Evolutionary conservation across 2,113 vertebrate species (phyloP).

Genomic region (Takifugu bimaculatus): DNA sequence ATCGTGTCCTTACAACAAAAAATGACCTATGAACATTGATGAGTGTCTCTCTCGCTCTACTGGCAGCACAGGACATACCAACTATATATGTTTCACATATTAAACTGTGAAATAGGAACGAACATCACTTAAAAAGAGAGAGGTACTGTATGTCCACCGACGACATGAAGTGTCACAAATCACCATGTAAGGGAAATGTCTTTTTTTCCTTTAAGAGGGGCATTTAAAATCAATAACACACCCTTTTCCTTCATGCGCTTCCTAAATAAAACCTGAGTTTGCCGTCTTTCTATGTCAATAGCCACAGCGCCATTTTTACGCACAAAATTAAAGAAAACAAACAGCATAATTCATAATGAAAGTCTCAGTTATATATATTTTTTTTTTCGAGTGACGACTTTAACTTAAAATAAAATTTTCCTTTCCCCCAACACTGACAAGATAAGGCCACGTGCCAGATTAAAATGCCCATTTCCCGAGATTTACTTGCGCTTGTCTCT

Average conservation of each 20-base stretch:
- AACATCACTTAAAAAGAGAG: constrained; percentile 75
- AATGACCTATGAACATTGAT: constrained; percentile 81
- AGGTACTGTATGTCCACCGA: constrained; percentile 77
- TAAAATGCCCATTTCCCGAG: constrained; percentile 19
- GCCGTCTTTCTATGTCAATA: constrained; percentile 62
- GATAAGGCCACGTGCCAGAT: constrained; percentile 37
- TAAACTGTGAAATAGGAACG: constrained; percentile 81
- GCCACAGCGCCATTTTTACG: constrained; percentile 72
- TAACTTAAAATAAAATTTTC: constrained; percentile 60
- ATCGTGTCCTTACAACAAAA: constrained; percentile 83
- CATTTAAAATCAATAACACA: constrained; percentile 32
- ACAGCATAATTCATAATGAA: constrained; percentile 66
- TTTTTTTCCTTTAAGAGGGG: neutral
- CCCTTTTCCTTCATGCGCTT: constrained; percentile 72
- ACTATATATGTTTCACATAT: constrained; percentile 78
- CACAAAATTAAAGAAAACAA: constrained; percentile 48
- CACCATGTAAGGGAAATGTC: constrained; percentile 65
- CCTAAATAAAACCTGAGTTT: constrained; percentile 82
- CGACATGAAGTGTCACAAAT: constrained; percentile 74
- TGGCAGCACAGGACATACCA: constrained; percentile 76
- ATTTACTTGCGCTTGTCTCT: constrained; percentile 30
- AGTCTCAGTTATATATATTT: constrained; percentile 56
- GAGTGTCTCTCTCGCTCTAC: constrained; percentile 64
- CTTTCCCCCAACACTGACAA: constrained; percentile 8
- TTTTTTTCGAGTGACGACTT: constrained; percentile 43